A percentile compares a stretch with the other conserved stretches of the same genome.
These are phyloP conservation scores for Apostichopus japonicus DNA, from an alignment of 35 echinoderm and acorn worm genomes.

Conservation along the genomic window DNA sequence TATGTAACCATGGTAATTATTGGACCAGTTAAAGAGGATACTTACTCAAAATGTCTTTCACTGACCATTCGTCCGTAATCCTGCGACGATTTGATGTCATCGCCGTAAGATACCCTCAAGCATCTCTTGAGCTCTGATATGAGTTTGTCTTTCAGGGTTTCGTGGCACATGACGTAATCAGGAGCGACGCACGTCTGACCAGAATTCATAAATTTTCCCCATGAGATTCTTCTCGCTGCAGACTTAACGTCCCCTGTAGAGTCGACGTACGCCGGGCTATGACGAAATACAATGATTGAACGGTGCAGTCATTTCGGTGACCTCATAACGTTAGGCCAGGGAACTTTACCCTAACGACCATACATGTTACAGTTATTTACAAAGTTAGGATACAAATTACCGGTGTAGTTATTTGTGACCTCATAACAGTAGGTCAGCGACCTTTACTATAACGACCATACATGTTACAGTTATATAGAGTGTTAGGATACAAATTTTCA, in stretches of 20 bases:
- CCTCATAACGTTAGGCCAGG: too few relatives aligned
- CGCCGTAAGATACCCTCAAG: constrained; percentile 78
- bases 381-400: too few relatives aligned
- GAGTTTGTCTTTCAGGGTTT: constrained; percentile 64
- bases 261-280: constrained; percentile 79
- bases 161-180: constrained; percentile 83
- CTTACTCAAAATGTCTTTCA: constrained; percentile 96
- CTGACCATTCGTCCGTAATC: constrained; percentile 79
- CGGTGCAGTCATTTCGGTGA: too few relatives aligned
- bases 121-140: constrained; percentile 52
- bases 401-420: too few relatives aligned
- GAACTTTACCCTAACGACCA: too few relatives aligned
- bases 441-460: too few relatives aligned
- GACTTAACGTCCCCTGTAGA: constrained; percentile 44
- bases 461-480: too few relatives aligned
- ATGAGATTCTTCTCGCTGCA: constrained; percentile 60
- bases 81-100: constrained; percentile 69
- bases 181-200: constrained; percentile 94
- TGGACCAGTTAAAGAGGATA: neutral
- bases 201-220: constrained; percentile 75
- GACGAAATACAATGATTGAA: too few relatives aligned
- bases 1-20: too few relatives aligned
- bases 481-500: too few relatives aligned
- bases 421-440: too few relatives aligned
- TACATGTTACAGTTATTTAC: too few relatives aligned